A percentile compares a stretch with the other conserved stretches of the same genome.
Conservation (phyloP, 2,797 vertebrate genomes). For the Brachymystax lenok region DNA sequence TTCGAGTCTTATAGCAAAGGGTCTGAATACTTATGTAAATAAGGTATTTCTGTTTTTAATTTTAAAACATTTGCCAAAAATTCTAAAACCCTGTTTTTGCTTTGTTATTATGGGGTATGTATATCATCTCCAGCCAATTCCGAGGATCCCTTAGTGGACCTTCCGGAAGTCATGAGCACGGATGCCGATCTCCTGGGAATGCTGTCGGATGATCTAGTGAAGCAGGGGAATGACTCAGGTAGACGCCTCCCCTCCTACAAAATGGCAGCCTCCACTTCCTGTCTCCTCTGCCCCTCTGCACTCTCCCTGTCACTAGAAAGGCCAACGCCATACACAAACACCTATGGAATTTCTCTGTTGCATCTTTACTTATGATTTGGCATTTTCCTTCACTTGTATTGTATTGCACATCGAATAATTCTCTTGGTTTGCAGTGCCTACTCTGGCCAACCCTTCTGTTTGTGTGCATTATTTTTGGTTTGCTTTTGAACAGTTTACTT, state of each 20-base stretch:
- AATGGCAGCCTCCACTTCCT: neutral
- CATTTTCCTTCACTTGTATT: neutral
- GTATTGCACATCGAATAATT: neutral
- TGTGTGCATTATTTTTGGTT: neutral
- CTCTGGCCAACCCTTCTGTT: neutral
- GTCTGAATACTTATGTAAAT: too few species aligned
- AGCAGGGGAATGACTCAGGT: constrained; percentile 77
- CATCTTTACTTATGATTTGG: neutral
- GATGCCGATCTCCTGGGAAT: constrained; percentile 94
- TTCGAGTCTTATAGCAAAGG: too few species aligned
- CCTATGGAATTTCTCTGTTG: neutral
- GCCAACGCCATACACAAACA: neutral
- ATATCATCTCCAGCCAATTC: constrained; percentile 74
- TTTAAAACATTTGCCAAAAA: too few species aligned
- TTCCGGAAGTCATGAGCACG: constrained; percentile 90
- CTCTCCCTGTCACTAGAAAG: neutral
- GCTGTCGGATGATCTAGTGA: constrained; percentile 88
- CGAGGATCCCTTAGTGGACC: constrained; percentile 87
- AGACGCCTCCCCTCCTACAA: neutral
- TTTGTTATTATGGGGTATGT: too few species aligned
- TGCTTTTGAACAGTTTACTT: neutral
- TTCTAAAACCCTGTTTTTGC: too few species aligned
- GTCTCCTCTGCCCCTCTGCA: neutral
- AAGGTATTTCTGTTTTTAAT: too few species aligned
- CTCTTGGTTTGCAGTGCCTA: neutral